Base-by-base conservation (phyloP, 1,140 invertebrate genomes). In the Philopotamus ludificatus region DNA sequence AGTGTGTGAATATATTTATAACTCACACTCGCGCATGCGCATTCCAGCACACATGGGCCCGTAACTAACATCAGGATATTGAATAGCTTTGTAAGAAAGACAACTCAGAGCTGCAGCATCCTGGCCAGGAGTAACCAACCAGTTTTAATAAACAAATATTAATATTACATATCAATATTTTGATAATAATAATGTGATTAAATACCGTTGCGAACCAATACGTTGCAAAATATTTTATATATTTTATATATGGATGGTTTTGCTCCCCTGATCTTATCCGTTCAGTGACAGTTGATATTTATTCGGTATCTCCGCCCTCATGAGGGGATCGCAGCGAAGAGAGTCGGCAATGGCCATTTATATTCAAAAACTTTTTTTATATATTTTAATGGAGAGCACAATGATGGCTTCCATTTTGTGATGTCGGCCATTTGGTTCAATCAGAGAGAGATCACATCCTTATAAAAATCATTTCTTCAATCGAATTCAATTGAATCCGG, bases 231-330 rank as follows among this genome's bases (percentile, higher is more conserved):
- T n/a, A n/a, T n/a, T n/a, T n/a, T n/a, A n/a, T n/a, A n/a, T n/a
- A n/a, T n/a, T n/a, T n/a, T n/a, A n/a, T n/a, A n/a, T n/a, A n/a
- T n/a, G n/a, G n/a, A n/a, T n/a, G n/a, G n/a, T n/a, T n/a, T n/a
- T n/a, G n/a, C n/a, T n/a, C n/a, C 50, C 50, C 25, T 23, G 25
- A n/a, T 20, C 34, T 51, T 21, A 25, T 21, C 42, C 20, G 25
- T 47, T 47, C 23, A 28, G 23, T 65, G 63, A 65, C 63, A 65
- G 63, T 58, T 65, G 53, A 65, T 57, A 65, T 65, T 65, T 65
- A 65, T 65, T 65, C 53, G 63, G 23, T 47, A 65, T 57, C 39
- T 57, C 42, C 63, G 9, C 42, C 25, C 41, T 23, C 23, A n/a
- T 42, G 41, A 45, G 41, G 25, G 53, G 4, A 18, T 22, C 28